These are phyloP conservation scores for Athripsodes cinereus DNA, from an alignment of 2,888 invertebrate genomes.

Conservation along the genomic window DNA sequence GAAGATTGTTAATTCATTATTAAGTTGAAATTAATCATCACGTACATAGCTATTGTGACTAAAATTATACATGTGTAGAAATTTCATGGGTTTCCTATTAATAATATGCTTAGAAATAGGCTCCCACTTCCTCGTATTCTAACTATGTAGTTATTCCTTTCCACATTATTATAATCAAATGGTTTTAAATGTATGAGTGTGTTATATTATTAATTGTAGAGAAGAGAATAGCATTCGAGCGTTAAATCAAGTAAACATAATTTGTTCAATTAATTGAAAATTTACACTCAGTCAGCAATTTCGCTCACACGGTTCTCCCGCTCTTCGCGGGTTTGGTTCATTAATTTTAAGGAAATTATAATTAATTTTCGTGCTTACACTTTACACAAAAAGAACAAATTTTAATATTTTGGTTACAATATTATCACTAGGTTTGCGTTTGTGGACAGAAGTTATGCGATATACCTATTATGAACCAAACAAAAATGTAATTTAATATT, in stretches of 20 bases:
- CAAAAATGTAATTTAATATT: too few relatives aligned
- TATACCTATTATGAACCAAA: too few relatives aligned
- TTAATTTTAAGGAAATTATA: constrained; percentile 1
- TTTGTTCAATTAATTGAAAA: constrained; percentile 15
- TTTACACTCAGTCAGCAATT: constrained; percentile 1
- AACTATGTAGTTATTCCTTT: too few relatives aligned
- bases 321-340: not conserved
- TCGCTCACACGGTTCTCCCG: not conserved
- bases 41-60: too few relatives aligned
- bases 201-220: not conserved
- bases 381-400: not conserved
- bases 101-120: too few relatives aligned
- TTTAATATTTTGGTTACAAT: not conserved
- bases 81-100: not conserved
- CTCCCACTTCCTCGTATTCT: too few relatives aligned
- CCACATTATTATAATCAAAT: too few relatives aligned
- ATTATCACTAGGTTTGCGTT: not conserved
- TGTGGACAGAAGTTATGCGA: too few relatives aligned
- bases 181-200: too few relatives aligned
- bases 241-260: constrained; percentile 11
- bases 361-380: not conserved
- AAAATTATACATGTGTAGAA: too few relatives aligned
- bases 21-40: too few relatives aligned
- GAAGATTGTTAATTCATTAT: too few relatives aligned
- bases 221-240: not conserved